Evolutionary conservation across 2,888 invertebrate species (phyloP), one percentile per base, ranked within the genome.

Genomic region (Ellobium chinense): DNA sequence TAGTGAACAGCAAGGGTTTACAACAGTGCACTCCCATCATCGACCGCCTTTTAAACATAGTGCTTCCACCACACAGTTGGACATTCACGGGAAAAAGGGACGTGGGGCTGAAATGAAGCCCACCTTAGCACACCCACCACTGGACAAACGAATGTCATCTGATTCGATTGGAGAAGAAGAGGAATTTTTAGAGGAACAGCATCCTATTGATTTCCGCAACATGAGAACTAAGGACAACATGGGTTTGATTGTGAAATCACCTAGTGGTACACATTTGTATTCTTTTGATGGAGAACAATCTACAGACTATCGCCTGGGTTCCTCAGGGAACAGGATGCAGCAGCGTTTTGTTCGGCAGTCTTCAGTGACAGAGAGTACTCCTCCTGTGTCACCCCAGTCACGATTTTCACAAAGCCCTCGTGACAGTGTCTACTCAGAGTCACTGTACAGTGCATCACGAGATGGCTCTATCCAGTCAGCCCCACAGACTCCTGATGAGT

Each of bases 191-290:
- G 70, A 46, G 21, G 56, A 70, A 5, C 54, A 31, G 29, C 31
- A 63, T 9, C 36, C 39, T 0, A 60, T 76, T 4, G 68, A 76
- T 24, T 70, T 79, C n/a, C n/a, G 60, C 21, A 37, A 60, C 27
- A 37, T 76, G 37, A 58, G 70, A 63, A n/a, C n/a, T 0, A 24
- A 31, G 4, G 18, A 34, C 3, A 85, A 84, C 68, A 82, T 84
- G 21, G 85, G 84, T 7, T 54, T 84, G 27, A 80, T 91, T 24
- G 80, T 86, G 18, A 91, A 91, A 80, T 91, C 91, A 14, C 86
- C 86, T 36, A 91, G 91, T 87, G 91, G 92, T 75, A 86, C 87
- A 72, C 89, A 89, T 83, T 83, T 91, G 72, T 90, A 86, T 80
- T 83, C 89, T 39, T 85, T 89, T 63, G 88, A 89, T 29, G 86